Evolutionary conservation across 2,888 invertebrate genomes (phyloP).

Genomic region (Agonopterix subpropinquella): DNA sequence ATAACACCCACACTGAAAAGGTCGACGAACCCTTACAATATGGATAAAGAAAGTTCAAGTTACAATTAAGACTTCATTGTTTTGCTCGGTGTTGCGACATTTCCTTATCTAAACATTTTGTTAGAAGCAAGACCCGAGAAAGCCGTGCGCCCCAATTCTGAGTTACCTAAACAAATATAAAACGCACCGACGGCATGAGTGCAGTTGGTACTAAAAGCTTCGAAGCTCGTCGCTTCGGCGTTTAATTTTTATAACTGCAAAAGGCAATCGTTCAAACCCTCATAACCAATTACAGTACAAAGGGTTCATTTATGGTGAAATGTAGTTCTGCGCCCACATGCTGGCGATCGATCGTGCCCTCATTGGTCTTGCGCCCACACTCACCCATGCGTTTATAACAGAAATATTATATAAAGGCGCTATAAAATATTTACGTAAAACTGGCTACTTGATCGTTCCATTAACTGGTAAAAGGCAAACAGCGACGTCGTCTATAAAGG

Average conservation of each 20-base stretch:
- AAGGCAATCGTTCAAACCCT: conserved; percentile 60
- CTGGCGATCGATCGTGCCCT: conserved; percentile 61
- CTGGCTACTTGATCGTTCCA: conserved; percentile 43
- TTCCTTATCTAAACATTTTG: conserved; percentile 53
- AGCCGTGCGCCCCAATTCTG: conserved; percentile 31
- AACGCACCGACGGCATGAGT: conserved; percentile 1
- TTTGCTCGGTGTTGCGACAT: conserved; percentile 56
- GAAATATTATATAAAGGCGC: conserved; percentile 3
- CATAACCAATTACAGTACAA: conserved; percentile 64
- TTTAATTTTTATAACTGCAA: conserved; percentile 54
- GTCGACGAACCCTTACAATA: conserved; percentile 44
- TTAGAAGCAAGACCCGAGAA: conserved; percentile 35
- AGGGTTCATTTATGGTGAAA: conserved; percentile 60
- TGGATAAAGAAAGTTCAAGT: conserved; percentile 43
- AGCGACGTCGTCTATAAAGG: conserved; percentile 30
- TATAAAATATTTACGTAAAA: neutral
- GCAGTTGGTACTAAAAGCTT: conserved; percentile 6
- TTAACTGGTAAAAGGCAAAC: conserved; percentile 54
- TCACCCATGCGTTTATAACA: conserved; percentile 15
- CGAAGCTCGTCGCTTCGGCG: conserved; percentile 16
- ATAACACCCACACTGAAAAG: conserved; percentile 30
- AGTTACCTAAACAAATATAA: conserved; percentile 33
- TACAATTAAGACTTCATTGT: conserved; percentile 68
- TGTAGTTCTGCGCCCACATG: conserved; percentile 54
- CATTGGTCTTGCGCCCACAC: conserved; percentile 57